These are phyloP conservation scores for Notolabrus celidotus DNA, from an alignment of 2,797 vertebrate genomes.

Conservation along the genomic window DNA sequence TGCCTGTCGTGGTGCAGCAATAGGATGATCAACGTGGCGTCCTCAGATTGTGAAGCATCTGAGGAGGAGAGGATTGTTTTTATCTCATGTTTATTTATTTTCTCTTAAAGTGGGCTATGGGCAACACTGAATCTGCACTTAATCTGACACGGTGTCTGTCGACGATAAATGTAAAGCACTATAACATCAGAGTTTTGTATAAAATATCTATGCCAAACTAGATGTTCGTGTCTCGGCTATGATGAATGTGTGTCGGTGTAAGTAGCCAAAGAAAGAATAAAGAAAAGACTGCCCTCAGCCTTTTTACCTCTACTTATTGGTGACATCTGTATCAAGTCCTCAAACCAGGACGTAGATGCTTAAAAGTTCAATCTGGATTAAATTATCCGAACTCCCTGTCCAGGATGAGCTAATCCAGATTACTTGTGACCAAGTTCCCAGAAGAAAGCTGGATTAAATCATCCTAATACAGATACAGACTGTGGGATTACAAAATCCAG, in stretches of 20 bases:
- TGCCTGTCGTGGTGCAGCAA: conserved; percentile 52
- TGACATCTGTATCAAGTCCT: no score
- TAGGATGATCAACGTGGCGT: conserved; percentile 36
- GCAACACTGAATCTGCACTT: conserved; percentile 48
- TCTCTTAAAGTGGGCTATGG: conserved; percentile 25
- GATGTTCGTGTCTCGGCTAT: conserved; percentile 30
- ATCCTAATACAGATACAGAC: no score
- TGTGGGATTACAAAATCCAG: no score
- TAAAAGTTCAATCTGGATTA: no score
- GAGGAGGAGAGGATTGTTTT: conserved; percentile 39
- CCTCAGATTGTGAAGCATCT: conserved; percentile 29
- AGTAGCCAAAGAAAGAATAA: conserved; percentile 59
- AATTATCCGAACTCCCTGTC: no score
- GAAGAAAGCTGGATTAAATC: no score
- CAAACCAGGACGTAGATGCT: no score
- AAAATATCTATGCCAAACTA: conserved; percentile 42
- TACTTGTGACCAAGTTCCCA: no score
- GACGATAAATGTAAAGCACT: conserved; percentile 54
- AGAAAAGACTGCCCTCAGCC: conserved; percentile 24
- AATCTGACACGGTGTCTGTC: conserved; percentile 31
- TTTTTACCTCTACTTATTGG: no score
- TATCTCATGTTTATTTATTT: conserved; percentile 34
- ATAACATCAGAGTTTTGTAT: conserved; percentile 58
- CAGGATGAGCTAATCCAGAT: no score
- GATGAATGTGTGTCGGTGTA: conserved; percentile 66